Conservation (phyloP, 2,888 invertebrate species). For the Torymus tubicola region DNA sequence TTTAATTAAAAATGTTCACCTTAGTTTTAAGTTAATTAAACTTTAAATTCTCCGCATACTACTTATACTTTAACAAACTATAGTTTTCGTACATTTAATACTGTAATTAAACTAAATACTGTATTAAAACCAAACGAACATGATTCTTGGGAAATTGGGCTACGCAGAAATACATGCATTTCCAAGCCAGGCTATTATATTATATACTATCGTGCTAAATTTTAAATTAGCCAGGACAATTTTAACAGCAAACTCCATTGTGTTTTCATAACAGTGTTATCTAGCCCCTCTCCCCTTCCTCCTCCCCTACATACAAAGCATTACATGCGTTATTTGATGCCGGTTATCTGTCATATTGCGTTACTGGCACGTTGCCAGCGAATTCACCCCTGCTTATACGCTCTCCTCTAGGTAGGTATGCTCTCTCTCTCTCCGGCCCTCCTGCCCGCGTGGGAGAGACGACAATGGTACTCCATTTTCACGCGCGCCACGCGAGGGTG, state of each 20-base stretch:
- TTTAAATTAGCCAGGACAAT: not conserved
- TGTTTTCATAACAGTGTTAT: conserved; percentile 15
- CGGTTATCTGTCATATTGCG: conserved; percentile 41
- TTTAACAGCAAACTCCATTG: not conserved
- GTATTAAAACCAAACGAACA: no score
- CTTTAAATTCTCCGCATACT: no score
- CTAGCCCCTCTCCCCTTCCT: not conserved
- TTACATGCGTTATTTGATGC: conserved; percentile 39
- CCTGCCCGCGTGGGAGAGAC: not conserved
- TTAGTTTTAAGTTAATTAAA: no score
- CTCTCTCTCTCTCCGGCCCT: no score
- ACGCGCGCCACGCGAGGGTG: not conserved
- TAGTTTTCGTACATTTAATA: no score
- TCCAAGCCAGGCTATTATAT: not conserved
- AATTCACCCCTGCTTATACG: conserved; percentile 22
- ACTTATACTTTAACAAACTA: no score
- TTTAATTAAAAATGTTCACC: no score
- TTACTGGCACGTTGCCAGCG: conserved; percentile 34
- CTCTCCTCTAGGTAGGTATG: not conserved
- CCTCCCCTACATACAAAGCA: not conserved
- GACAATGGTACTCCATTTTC: conserved; percentile 8
- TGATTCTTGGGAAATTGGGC: no score
- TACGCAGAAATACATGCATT: no score
- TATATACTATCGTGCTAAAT: not conserved
- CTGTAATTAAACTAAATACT: no score